Conservation (phyloP, 2,113 vertebrate species). For the Myanophis thanlyinensis region DNA sequence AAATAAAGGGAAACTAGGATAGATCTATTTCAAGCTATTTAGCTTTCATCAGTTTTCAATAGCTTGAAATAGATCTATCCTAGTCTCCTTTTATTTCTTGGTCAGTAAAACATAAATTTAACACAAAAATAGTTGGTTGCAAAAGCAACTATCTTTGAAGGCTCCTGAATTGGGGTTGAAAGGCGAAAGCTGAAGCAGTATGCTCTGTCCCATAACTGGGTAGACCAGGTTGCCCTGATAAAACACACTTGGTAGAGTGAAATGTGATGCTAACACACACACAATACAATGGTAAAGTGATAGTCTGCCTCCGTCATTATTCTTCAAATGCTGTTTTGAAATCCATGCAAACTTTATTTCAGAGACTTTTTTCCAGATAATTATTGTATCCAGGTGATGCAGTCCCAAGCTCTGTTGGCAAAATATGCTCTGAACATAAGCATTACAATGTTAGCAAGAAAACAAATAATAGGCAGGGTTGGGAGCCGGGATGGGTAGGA, state of each 20-base stretch:
- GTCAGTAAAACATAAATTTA: too few relatives aligned
- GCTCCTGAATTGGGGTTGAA: too few relatives aligned
- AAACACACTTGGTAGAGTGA: background rate
- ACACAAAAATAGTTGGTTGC: too few relatives aligned
- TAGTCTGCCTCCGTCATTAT: conserved; percentile 43
- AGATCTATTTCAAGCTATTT: too few relatives aligned
- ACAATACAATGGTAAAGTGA: background rate
- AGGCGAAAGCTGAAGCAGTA: too few relatives aligned
- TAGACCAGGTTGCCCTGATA: too few relatives aligned
- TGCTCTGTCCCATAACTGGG: too few relatives aligned
- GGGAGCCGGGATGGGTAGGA: background rate
- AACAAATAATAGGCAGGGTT: background rate
- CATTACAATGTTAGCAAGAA: background rate
- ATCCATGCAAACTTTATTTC: conserved; percentile 20
- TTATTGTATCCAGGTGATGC: background rate
- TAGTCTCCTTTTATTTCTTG: too few relatives aligned
- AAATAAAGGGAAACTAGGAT: too few relatives aligned
- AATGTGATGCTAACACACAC: background rate
- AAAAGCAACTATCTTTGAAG: too few relatives aligned
- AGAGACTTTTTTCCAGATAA: conserved; percentile 33
- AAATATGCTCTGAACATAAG: conserved; percentile 32
- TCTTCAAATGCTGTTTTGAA: conserved; percentile 45
- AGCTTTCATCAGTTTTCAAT: too few relatives aligned
- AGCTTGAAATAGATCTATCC: too few relatives aligned
- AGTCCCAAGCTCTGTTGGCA: conserved; percentile 16